Evolutionary conservation across 1,140 invertebrate genomes (phyloP), one percentile per base, ranked within the genome.

Genomic region (Galleria mellonella): DNA sequence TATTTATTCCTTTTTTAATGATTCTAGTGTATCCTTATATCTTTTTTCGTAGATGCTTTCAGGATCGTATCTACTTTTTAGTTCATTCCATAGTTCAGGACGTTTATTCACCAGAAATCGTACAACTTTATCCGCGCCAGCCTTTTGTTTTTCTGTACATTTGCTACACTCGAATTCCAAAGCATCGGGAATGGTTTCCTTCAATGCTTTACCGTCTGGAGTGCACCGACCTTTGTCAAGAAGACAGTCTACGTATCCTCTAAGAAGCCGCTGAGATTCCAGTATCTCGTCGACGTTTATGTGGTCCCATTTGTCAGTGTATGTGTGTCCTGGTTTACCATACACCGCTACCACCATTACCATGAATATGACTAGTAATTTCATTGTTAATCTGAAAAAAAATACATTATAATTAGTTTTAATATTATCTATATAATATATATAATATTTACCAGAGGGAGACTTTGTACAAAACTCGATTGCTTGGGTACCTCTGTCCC

Each of bases 281-380:
- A 94, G 72, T 52, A 95, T 91, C 57, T 92, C 88, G 36, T 94
- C 91, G 1, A 94, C 53, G 62, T 94, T 88, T 35, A 94, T 88
- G 53, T 91, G 89, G 62, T 94, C 93, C 68, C 89, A 94, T 73
- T 91, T 93, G 15, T 89, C 90, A 0, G 92, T 93, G 74, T 94
- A 94, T 43, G 88, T 88, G 0, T 82, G 70, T 14, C 63, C 51
- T 9, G 51, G 62, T 42, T 76, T 73, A 0, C 71, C 76, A 0
- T 73, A 51, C 2, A 69, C 72, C n/a, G 74, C 58, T 3, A 83
- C 3, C 52, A 63, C 67, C 4, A 67, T 49, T 11, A 88, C 35
- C 2, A 54, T 51, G 11, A 73, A n/a, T 13, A 78, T 30, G 2
- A 73, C 17, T 23, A 23, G 31, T 9, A 70, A 37, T 46, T 82